phyloP scores from a whole-genome alignment of 1,140 invertebrate genomes.

The Trichogramma pretiosum region DNA sequence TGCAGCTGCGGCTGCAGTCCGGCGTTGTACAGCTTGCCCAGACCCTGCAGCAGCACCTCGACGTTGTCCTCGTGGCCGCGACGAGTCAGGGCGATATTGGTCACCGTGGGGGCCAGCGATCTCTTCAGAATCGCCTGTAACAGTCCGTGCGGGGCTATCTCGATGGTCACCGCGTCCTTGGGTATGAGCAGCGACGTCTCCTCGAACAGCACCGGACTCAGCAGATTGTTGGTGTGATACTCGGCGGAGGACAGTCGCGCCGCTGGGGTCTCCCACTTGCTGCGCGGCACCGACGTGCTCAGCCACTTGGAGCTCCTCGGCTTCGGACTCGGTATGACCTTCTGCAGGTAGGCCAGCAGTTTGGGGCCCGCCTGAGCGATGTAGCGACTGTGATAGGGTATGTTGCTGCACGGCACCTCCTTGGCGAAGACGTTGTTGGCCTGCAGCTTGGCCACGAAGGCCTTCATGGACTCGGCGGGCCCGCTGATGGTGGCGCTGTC shows the following conservation, averaged over 20 bases:
- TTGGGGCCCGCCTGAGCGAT: slow-evolving; percentile 58
- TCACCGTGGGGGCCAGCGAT: slow-evolving; percentile 48
- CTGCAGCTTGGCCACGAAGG: slow-evolving; percentile 42
- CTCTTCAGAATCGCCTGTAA: slow-evolving; percentile 58
- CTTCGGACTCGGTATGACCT: slow-evolving; percentile 63
- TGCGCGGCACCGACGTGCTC: slow-evolving; percentile 73
- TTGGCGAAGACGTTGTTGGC: slow-evolving; percentile 67
- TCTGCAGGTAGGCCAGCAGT: slow-evolving; percentile 60
- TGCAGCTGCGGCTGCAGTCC: slow-evolving; percentile 55
- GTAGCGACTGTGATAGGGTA: slow-evolving; percentile 65
- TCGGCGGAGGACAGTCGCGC: slow-evolving; percentile 72
- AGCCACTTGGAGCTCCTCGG: slow-evolving; percentile 71
- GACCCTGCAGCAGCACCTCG: slow-evolving; percentile 59
- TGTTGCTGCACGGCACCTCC: slow-evolving; percentile 58
- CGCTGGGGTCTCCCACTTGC: slow-evolving; percentile 61
- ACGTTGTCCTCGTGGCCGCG: slow-evolving; percentile 63
- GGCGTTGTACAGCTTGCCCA: slow-evolving; percentile 60
- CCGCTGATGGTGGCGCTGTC: slow-evolving; percentile 66
- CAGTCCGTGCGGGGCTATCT: slow-evolving; percentile 77
- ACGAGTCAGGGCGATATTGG: slow-evolving; percentile 73
- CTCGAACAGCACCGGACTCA: slow-evolving; percentile 78
- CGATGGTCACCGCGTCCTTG: slow-evolving; percentile 67
- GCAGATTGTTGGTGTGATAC: slow-evolving; percentile 88
- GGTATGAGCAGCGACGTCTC: slow-evolving; percentile 71
- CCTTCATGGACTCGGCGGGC: slow-evolving; percentile 46